Evolutionary conservation across 2,797 vertebrate species (phyloP).

Genomic region (Rhadinocentrus ornatus): DNA sequence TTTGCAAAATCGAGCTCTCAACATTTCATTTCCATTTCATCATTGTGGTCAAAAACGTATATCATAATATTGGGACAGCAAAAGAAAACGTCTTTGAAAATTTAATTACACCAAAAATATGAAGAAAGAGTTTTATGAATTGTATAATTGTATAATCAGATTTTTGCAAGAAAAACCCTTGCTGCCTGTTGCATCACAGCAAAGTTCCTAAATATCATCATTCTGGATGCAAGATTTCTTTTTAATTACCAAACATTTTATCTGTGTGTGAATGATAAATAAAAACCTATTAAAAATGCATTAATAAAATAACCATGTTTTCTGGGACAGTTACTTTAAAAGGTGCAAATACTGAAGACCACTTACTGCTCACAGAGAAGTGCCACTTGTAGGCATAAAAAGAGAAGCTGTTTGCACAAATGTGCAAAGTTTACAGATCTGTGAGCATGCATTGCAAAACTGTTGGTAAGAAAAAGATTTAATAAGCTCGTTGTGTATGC

Average conservation of each 20-base stretch:
- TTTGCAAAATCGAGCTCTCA: no score
- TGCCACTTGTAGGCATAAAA: background rate
- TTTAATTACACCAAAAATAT: background rate
- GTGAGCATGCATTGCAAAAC: background rate
- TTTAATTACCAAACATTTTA: background rate
- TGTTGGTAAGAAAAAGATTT: background rate
- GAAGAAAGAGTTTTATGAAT: background rate
- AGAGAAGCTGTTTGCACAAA: background rate
- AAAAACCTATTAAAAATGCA: background rate
- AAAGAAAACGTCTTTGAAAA: background rate
- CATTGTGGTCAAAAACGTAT: no score
- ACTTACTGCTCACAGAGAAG: background rate
- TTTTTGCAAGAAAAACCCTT: background rate
- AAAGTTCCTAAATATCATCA: background rate
- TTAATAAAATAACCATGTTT: background rate
- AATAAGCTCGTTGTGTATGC: background rate
- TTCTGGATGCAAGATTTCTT: background rate
- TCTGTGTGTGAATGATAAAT: background rate
- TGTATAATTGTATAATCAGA: background rate
- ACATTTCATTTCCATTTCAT: no score
- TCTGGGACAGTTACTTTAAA: background rate
- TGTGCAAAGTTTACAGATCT: background rate
- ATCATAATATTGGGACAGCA: no score
- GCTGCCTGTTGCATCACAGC: background rate
- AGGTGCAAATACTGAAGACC: background rate